A percentile compares a stretch with the other conserved stretches of the same genome.
Evolutionary conservation across 1,140 invertebrate species (phyloP).

Genomic region (Sarcophaga peregrina): DNA sequence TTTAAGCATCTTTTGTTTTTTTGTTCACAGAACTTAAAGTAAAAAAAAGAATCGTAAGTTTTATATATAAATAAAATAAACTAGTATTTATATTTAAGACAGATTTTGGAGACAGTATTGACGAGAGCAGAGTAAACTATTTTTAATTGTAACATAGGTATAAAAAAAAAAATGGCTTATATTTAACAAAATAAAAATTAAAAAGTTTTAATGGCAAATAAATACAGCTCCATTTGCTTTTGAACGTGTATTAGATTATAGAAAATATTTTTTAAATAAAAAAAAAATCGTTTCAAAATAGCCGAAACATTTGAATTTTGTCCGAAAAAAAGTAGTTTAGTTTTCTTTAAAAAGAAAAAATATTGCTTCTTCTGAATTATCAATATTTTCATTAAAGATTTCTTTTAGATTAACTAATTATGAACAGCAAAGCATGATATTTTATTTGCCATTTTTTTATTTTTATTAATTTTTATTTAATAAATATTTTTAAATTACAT

Average conservation of each 20-base stretch:
- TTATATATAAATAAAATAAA: neutral
- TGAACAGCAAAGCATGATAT: conserved; percentile 1
- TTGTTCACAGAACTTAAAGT: conserved; percentile 11
- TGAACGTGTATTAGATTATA: neutral
- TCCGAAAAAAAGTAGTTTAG: conserved; percentile 26
- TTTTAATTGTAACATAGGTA: no score
- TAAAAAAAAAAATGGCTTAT: no score
- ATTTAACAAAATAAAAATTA: no score
- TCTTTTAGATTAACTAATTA: neutral
- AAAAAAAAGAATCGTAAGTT: neutral
- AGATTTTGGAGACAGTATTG: no score
- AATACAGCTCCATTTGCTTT: conserved; percentile 23
- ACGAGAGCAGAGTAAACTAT: no score
- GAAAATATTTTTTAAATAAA: neutral
- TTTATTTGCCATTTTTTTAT: conserved; percentile 34
- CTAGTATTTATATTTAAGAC: no score
- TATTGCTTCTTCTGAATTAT: neutral
- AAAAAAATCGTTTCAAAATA: conserved; percentile 26
- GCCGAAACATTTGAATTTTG: conserved; percentile 31
- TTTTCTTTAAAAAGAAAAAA: conserved; percentile 18
- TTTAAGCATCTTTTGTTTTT: neutral
- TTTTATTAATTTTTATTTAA: conserved; percentile 25
- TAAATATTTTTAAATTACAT: conserved; percentile 38
- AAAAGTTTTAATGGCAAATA: conserved; percentile 15
- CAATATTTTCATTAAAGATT: conserved; percentile 1